Percentiles rank a stretch among this genome's conserved stretches.
Evolutionary conservation across 2,113 vertebrate genomes (phyloP).

Genomic region (Pardalotus punctatus): DNA sequence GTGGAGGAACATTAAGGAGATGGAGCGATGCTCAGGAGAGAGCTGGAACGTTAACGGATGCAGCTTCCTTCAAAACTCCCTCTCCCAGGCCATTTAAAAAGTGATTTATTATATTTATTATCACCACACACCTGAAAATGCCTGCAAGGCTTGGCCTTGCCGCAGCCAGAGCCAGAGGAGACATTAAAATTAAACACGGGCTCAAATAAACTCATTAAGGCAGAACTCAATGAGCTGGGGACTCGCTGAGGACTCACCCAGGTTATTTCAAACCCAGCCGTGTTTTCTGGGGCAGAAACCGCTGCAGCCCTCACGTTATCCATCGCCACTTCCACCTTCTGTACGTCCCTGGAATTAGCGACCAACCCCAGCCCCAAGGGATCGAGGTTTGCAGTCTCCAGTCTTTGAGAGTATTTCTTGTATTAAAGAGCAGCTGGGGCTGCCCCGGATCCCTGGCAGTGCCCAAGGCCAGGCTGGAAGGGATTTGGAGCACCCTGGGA

Average conservation of each 20-base stretch:
- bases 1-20: background rate
- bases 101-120: conserved; percentile 59
- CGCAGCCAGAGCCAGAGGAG: background rate
- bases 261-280: background rate
- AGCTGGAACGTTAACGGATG: background rate
- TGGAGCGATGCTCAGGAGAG: conserved; percentile 33
- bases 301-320: background rate
- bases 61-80: background rate
- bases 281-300: background rate
- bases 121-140: background rate
- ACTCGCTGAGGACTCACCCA: background rate
- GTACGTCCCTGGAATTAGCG: fast-evolving
- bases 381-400: background rate
- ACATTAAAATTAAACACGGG: background rate
- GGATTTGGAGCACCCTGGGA: background rate
- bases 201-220: background rate
- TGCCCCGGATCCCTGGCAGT: background rate
- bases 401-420: background rate
- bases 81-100: background rate
- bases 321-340: background rate
- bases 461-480: fast-evolving
- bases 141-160: background rate
- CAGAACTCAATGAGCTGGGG: background rate
- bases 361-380: background rate
- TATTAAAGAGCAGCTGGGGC: background rate